Conservation (phyloP, 2,797 vertebrate species). For the Phoebastria nigripes region DNA sequence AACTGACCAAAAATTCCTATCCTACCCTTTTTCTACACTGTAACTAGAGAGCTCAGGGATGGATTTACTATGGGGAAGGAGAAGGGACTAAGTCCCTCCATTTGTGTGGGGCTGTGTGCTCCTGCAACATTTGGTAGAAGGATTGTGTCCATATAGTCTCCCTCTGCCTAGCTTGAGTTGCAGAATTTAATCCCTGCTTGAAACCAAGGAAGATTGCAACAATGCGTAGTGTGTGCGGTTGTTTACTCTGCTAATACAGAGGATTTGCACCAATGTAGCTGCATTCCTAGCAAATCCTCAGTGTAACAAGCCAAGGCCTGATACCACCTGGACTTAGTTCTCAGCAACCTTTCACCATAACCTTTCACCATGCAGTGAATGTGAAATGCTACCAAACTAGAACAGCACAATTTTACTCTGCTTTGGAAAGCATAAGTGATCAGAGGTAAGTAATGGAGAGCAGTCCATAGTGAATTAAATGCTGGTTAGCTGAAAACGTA, state of each 20-base stretch:
- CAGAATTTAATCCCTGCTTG: neutral
- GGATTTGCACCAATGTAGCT: neutral
- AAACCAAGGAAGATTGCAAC: neutral
- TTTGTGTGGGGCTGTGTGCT: neutral
- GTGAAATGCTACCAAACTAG: neutral
- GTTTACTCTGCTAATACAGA: neutral
- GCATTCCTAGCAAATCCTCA: conserved; percentile 6
- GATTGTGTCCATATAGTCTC: neutral
- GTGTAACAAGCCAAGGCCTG: neutral
- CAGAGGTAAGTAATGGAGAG: neutral
- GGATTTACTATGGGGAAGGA: neutral
- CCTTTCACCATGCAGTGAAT: neutral
- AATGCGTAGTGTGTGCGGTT: neutral
- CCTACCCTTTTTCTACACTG: neutral
- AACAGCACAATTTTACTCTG: neutral
- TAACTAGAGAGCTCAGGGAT: neutral
- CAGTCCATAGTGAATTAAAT: neutral
- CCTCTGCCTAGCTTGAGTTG: neutral
- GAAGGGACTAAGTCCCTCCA: neutral
- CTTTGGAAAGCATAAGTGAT: neutral
- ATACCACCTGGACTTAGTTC: neutral
- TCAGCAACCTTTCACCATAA: neutral
- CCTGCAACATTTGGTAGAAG: neutral
- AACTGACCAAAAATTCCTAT: neutral
- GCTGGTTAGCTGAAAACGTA: neutral